Evolutionary conservation across 2,888 invertebrate species (phyloP).

Genomic region (Conomelus anceps): DNA sequence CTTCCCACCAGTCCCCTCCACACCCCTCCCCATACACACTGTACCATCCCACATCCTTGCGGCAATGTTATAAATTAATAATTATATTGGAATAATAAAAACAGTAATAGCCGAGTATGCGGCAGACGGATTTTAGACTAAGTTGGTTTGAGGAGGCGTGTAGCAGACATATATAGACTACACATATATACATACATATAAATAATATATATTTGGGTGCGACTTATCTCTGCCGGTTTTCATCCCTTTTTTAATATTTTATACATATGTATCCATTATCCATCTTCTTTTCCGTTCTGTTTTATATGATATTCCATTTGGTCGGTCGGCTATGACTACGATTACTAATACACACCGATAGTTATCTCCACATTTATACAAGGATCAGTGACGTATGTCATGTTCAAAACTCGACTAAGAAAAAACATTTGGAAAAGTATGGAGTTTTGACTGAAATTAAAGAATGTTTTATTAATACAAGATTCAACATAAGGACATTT

Average conservation of each 20-base stretch:
- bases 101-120: neutral
- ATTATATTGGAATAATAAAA: slow-evolving; percentile 22
- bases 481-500: too few species aligned
- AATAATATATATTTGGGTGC: neutral
- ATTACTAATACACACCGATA: too few species aligned
- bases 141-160: neutral
- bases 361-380: too few species aligned
- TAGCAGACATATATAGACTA: neutral
- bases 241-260: neutral
- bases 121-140: neutral
- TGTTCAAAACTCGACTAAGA: too few species aligned
- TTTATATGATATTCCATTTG: neutral
- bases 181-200: neutral
- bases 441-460: too few species aligned
- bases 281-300: neutral
- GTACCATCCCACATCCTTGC: neutral
- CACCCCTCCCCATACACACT: neutral
- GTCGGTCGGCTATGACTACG: neutral
- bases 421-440: too few species aligned
- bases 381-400: too few species aligned
- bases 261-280: neutral
- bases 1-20: neutral
- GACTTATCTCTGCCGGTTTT: neutral
- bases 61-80: slow-evolving; percentile 25
- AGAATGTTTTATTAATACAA: too few species aligned